Conservation (phyloP, 1,140 invertebrate genomes). For the Tetragonula clypearis region DNA sequence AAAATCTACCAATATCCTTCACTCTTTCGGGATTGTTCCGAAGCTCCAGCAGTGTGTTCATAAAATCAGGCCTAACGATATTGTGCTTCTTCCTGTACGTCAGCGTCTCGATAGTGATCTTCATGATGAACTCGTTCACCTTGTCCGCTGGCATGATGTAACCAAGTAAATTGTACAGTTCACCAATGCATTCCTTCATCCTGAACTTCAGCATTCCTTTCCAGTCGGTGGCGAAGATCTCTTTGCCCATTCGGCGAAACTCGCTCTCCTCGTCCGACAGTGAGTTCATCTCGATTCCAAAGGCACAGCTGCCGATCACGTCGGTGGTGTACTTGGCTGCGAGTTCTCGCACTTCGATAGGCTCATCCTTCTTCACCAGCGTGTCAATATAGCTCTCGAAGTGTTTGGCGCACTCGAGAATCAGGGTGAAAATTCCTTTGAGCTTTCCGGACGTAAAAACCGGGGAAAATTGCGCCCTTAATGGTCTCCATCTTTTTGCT, state of each 20-base stretch:
- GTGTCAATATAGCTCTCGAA: constrained; percentile 55
- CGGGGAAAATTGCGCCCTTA: constrained; percentile 80
- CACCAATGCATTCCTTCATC: constrained; percentile 59
- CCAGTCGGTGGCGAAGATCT: constrained; percentile 51
- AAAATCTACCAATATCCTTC: background rate
- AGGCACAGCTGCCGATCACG: constrained; percentile 82
- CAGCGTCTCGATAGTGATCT: constrained; percentile 78
- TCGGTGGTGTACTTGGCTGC: constrained; percentile 81
- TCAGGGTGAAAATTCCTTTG: constrained; percentile 56
- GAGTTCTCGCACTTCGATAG: constrained; percentile 80
- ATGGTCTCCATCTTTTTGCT: constrained; percentile 80
- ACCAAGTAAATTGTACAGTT: constrained; percentile 60
- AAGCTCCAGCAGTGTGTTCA: constrained; percentile 82
- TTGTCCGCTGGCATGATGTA: constrained; percentile 62
- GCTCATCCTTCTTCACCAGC: constrained; percentile 62
- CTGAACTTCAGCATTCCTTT: constrained; percentile 25
- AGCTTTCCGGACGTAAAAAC: constrained; percentile 51
- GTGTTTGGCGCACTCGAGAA: constrained; percentile 73
- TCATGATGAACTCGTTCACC: constrained; percentile 79
- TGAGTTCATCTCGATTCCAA: constrained; percentile 82
- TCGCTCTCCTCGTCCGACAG: constrained; percentile 79
- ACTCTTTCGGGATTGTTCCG: constrained; percentile 72
- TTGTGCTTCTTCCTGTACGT: constrained; percentile 80
- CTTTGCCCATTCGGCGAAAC: constrained; percentile 75
- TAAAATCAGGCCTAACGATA: constrained; percentile 81